These are phyloP conservation scores for Elanoides forficatus DNA, from an alignment of 2,113 vertebrate species.

Conservation along the genomic window DNA sequence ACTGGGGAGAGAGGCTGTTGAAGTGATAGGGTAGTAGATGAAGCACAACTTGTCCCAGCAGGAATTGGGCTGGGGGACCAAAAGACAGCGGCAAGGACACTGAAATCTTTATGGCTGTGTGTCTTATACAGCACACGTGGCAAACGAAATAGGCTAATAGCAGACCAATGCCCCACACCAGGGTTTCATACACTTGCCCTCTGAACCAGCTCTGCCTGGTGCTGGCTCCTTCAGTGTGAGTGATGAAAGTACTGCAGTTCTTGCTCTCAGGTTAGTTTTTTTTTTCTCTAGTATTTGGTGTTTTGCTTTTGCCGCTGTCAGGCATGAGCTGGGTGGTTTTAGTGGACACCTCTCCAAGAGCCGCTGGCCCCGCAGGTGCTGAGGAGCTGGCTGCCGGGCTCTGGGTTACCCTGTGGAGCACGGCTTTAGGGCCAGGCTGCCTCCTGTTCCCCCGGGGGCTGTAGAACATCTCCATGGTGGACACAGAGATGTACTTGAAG, in stretches of 20 bases:
- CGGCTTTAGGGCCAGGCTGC: not conserved
- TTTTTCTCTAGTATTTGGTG: not conserved
- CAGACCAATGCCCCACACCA: accelerated
- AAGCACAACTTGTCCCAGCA: not conserved
- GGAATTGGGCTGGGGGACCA: accelerated
- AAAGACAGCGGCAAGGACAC: not conserved
- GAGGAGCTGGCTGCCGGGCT: not conserved
- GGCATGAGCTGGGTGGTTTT: accelerated
- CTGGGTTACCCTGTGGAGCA: not conserved
- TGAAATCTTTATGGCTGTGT: not conserved
- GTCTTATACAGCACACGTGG: accelerated
- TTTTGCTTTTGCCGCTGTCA: not conserved
- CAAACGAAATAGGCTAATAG: not conserved
- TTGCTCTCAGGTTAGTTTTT: accelerated
- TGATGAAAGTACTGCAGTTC: not conserved
- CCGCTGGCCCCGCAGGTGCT: accelerated
- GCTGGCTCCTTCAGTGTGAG: not conserved
- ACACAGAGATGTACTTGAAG: not conserved
- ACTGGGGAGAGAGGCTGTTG: not conserved
- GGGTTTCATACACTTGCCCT: not conserved
- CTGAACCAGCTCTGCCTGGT: not conserved
- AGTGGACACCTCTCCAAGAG: not conserved
- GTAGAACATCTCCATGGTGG: not conserved
- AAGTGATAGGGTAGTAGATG: not conserved
- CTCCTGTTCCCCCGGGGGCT: not conserved